Evolutionary conservation across 2,113 vertebrate species (phyloP), one percentile per base, ranked within the genome.

Genomic region (Saguinus midas): DNA sequence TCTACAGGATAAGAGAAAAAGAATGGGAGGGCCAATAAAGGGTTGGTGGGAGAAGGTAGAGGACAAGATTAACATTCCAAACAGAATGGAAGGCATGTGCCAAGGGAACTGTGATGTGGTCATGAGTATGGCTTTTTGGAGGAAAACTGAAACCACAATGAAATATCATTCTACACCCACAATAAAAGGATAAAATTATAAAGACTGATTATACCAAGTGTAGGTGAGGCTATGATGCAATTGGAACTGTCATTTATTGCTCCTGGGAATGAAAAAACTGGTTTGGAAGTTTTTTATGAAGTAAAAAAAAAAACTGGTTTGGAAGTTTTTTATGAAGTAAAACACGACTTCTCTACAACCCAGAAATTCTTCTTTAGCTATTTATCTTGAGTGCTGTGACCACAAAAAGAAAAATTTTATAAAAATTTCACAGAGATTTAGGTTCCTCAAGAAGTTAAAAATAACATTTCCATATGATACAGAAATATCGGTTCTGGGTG

Each of bases 251-350:
- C 58, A 48, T 35, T 83, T 45, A 20, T 79, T 84, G 43, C 6
- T 79, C 29, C 9, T 84, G 29, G 70, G 29, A 72, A 78, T 78
- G 43, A 70, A 91, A 95, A 80, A 93, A 8, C 70, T 80, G 20
- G 32, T 85, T 72, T 96, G 45, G 45, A 89, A 88, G 6, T 40
- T 92, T 84, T 29, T 73, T 89, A 84, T 27, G 32, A 66, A 78
- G 76, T 70, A 91, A 89, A 87, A 85, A n/a, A 70, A 91, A 95
- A 80, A 93, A 8, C 70, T 80, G 20, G 32, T 85, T 72, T 96
- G 45, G 45, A 89, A 88, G 6, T 40, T 92, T 84, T 29, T 73
- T 89, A 84, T 27, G 32, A 66, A 78, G 76, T 70, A 91, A 89
- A 87, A 85, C 43, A 84, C 2, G n/a, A 27, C 27, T 75, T 79